Conservation (phyloP, 1,140 invertebrate species). For the Achroia grisella region DNA sequence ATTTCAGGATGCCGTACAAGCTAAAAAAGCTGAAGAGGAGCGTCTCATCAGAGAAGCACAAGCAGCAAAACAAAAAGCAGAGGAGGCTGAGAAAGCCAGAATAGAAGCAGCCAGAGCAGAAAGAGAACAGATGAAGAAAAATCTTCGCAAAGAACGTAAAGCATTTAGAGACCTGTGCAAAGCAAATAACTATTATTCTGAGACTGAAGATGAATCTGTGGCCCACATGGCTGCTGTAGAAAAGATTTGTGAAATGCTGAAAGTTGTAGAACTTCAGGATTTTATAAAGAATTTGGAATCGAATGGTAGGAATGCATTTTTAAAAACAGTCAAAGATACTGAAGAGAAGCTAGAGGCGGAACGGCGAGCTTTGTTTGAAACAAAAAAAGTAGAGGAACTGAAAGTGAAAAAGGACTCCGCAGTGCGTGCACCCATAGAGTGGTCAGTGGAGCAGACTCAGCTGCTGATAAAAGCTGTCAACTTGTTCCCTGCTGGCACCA, state of each 20-base stretch:
- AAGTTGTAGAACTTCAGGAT: conserved; percentile 81
- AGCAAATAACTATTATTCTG: conserved; percentile 89
- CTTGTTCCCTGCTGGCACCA: conserved; percentile 96
- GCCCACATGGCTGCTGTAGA: conserved; percentile 92
- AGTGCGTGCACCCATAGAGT: conserved; percentile 75
- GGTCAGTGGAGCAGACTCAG: conserved; percentile 88
- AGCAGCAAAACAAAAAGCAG: conserved; percentile 86
- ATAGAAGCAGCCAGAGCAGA: conserved; percentile 90
- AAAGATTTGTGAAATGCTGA: conserved; percentile 89
- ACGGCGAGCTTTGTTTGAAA: conserved; percentile 76
- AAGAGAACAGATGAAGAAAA: conserved; percentile 87
- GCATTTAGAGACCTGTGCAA: conserved; percentile 89
- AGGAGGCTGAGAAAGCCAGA: conserved; percentile 85
- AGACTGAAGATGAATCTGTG: conserved; percentile 83
- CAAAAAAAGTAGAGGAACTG: conserved; percentile 63
- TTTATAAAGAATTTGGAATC: conserved; percentile 82
- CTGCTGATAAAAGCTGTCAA: conserved; percentile 96
- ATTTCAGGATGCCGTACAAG: conserved; percentile 85
- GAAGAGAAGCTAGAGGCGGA: conserved; percentile 86
- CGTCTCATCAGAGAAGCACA: conserved; percentile 80
- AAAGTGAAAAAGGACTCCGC: conserved; percentile 55
- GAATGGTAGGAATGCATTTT: conserved; percentile 79
- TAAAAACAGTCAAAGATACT: conserved; percentile 79
- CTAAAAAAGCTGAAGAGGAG: conserved; percentile 89
- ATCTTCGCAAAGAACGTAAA: conserved; percentile 91